These are phyloP conservation scores for Oreocharis arfaki DNA, from an alignment of 2,113 vertebrate species.

Conservation along the genomic window DNA sequence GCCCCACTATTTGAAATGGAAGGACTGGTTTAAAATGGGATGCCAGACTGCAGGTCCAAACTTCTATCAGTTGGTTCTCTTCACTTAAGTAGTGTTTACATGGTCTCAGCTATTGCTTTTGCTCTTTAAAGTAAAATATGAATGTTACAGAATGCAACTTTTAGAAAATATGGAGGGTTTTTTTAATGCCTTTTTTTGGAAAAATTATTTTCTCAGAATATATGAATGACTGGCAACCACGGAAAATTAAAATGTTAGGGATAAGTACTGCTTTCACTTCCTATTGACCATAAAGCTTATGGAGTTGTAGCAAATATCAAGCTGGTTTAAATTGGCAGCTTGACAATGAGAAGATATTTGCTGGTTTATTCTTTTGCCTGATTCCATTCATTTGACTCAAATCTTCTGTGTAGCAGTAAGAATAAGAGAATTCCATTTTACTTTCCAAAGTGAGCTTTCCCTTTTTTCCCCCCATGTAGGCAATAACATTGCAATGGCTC, in stretches of 20 bases:
- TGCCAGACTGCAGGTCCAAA: not conserved
- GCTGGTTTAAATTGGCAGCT: not conserved
- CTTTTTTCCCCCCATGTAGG: rapidly evolving
- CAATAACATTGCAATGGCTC: not conserved
- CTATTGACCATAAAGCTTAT: not conserved
- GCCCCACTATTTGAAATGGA: not conserved
- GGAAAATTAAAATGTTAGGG: not conserved
- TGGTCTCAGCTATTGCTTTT: not conserved
- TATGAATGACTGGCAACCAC: not conserved
- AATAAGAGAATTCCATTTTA: not conserved
- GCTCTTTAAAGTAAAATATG: not conserved
- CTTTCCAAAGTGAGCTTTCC: not conserved
- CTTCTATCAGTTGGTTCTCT: not conserved
- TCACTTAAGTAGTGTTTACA: not conserved
- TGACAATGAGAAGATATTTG: not conserved
- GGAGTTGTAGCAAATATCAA: not conserved
- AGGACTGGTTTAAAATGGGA: not conserved
- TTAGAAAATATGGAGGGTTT: not conserved
- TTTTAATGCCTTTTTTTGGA: not conserved
- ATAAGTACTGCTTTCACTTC: not conserved
- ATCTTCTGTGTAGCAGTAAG: not conserved
- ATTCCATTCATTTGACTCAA: not conserved
- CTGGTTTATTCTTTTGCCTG: not conserved
- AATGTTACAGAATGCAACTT: not conserved
- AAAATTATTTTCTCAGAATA: not conserved